Evolutionary conservation across 2,888 invertebrate genomes (phyloP).

Genomic region (Papilio protenor): DNA sequence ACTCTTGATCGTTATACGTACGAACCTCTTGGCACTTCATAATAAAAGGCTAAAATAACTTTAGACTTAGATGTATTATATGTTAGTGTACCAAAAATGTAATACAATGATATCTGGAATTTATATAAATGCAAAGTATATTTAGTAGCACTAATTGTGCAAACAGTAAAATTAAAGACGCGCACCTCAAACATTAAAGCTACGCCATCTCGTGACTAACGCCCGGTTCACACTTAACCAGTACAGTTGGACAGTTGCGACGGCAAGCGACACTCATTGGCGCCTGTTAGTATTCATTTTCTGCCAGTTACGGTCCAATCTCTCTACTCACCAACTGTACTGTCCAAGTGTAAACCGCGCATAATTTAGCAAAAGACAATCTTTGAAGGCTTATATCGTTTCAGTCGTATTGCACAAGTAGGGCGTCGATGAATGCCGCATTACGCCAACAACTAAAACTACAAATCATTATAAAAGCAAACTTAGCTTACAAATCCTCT

Average conservation of each 20-base stretch:
- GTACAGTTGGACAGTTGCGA: too few relatives aligned
- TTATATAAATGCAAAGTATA: not conserved
- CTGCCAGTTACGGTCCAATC: too few relatives aligned
- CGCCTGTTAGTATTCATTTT: too few relatives aligned
- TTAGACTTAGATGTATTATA: not conserved
- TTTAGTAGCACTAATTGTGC: not conserved
- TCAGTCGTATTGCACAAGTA: constrained; percentile 23
- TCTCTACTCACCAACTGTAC: too few relatives aligned
- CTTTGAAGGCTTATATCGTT: constrained; percentile 13
- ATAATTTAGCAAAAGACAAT: constrained; percentile 7
- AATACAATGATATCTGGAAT: not conserved
- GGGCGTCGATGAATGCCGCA: constrained; percentile 34
- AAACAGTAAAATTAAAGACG: not conserved
- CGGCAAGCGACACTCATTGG: too few relatives aligned
- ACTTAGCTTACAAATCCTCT: constrained; percentile 8
- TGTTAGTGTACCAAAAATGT: not conserved
- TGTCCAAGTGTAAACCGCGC: too few relatives aligned
- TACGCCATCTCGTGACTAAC: constrained; percentile 24
- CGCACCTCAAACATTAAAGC: not conserved
- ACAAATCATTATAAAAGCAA: constrained; percentile 27
- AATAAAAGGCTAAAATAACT: not conserved
- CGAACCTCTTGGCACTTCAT: not conserved
- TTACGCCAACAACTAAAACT: constrained; percentile 36
- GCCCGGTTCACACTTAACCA: too few relatives aligned
- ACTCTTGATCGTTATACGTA: too few relatives aligned